Base-by-base conservation (phyloP, 1,140 invertebrate genomes). In the Phymastichus coffea region DNA sequence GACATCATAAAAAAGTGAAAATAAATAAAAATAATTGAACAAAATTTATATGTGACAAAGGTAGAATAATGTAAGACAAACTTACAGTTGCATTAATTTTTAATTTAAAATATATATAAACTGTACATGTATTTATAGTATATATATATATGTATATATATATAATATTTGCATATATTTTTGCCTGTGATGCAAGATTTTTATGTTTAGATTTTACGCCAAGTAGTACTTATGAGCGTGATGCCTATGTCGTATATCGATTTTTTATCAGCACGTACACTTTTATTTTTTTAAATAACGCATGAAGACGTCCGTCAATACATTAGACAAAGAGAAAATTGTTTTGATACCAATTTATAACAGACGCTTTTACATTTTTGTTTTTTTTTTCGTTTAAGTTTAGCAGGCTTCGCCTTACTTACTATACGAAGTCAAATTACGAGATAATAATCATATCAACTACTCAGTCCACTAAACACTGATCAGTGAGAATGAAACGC, bases 91-190 rank as follows among this genome's bases (percentile, higher is more conserved):
- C 69, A 73, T 77, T 76, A 77, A 76, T 77, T 77, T 80, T 78
- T 78, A 80, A 80, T 80, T 80, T 78, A 78, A 80, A 79, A 79
- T 79, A 78, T n/a, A n/a, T 78, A 78, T 79, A 79, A 78, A 79
- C 77, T 79, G 75, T 77, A 77, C 74, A 77, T 73, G 67, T 76
- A 75, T 77, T 70, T 72, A 75, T 75, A 71, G 66, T 64, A 67
- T 64, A 53, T 68, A 72, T 70, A 67, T 69, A 70, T 71, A 70
- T 70, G 63, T 69, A 70, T 69, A 59, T 72, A 68, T 71, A 61
- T 71, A 66, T 69, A 68, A 64, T 65, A 53, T 64, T 64, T 71
- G 44, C 40, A 46, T 59, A 52, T 53, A 53, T 53, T 61, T 48
- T 61, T 54, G 57, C 49, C 38, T 47, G 58, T 60, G 57, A 60